Evolutionary conservation across 2,888 invertebrate species (phyloP).

Genomic region (Conus canariensis): DNA sequence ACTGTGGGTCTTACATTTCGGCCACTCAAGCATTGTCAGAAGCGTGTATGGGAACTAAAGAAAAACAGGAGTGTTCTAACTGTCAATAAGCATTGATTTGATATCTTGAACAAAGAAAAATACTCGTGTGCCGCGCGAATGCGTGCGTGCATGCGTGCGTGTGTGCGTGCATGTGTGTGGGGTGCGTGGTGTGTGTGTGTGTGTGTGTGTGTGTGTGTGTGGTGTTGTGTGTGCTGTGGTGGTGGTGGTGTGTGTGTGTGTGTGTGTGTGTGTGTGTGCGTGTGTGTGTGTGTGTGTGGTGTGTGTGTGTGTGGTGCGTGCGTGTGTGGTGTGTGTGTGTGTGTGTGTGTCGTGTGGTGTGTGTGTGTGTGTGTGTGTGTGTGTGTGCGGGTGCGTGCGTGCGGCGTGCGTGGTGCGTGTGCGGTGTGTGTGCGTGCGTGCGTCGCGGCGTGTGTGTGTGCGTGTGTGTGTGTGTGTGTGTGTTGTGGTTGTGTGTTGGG

Average conservation of each 20-base stretch:
- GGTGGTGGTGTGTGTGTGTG: neutral
- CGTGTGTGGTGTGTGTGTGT: neutral
- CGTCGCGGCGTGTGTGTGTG: neutral
- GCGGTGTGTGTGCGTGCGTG: slow-evolving; percentile 12
- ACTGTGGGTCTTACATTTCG: too few relatives aligned
- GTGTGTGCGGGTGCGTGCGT: neutral
- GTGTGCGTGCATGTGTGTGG: neutral
- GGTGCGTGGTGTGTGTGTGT: neutral
- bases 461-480: too few relatives aligned
- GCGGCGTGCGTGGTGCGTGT: slow-evolving; percentile 1
- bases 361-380: neutral
- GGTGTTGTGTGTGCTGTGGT: too few relatives aligned
- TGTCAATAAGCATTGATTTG: too few relatives aligned
- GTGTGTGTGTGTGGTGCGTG: neutral
- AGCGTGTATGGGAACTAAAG: too few relatives aligned
- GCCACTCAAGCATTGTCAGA: too few relatives aligned
- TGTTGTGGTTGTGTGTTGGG: too few relatives aligned
- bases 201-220: neutral
- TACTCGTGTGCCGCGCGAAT: too few relatives aligned
- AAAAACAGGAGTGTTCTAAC: too few relatives aligned
- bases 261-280: neutral
- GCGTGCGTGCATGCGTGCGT: neutral
- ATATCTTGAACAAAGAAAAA: too few relatives aligned
- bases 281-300: neutral
- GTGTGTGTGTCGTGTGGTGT: neutral